Evolutionary conservation across 2,888 invertebrate genomes (phyloP).

Genomic region (Ashinkailepas kermadecensis): DNA sequence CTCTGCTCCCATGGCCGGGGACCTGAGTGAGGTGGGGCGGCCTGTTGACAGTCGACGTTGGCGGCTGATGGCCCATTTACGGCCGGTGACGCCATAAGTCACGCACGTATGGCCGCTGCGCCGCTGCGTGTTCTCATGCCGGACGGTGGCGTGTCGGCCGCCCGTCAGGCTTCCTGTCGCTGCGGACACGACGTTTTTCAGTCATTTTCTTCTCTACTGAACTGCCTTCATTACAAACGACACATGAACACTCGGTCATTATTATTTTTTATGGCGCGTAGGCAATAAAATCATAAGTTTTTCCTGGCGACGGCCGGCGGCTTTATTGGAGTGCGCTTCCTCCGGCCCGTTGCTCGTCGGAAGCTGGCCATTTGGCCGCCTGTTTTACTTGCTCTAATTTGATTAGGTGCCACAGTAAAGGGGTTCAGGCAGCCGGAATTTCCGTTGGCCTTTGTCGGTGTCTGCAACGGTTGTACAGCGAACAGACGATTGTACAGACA

Average conservation of each 20-base stretch:
- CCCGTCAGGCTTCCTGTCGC: neutral
- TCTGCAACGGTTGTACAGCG: too few relatives aligned
- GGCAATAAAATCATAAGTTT: neutral
- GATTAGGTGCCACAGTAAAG: neutral
- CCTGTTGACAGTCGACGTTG: too few relatives aligned
- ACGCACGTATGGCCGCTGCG: neutral
- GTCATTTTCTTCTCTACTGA: constrained; percentile 8
- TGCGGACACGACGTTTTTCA: neutral
- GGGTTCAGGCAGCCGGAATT: neutral
- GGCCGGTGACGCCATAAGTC: neutral
- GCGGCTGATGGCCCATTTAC: neutral
- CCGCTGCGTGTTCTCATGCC: too few relatives aligned
- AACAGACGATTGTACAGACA: too few relatives aligned
- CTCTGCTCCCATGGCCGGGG: too few relatives aligned
- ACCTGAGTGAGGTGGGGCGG: too few relatives aligned
- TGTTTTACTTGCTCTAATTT: neutral
- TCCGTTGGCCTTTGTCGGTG: too few relatives aligned
- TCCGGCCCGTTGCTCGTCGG: neutral
- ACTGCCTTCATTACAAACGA: constrained; percentile 15
- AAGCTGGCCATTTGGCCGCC: neutral
- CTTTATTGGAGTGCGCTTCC: neutral
- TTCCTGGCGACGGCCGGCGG: neutral
- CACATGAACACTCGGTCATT: constrained; percentile 13
- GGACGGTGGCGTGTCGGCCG: neutral
- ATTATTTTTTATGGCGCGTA: neutral